phyloP scores from a whole-genome alignment of 1,140 invertebrate genomes.

The Drosophila azteca region DNA sequence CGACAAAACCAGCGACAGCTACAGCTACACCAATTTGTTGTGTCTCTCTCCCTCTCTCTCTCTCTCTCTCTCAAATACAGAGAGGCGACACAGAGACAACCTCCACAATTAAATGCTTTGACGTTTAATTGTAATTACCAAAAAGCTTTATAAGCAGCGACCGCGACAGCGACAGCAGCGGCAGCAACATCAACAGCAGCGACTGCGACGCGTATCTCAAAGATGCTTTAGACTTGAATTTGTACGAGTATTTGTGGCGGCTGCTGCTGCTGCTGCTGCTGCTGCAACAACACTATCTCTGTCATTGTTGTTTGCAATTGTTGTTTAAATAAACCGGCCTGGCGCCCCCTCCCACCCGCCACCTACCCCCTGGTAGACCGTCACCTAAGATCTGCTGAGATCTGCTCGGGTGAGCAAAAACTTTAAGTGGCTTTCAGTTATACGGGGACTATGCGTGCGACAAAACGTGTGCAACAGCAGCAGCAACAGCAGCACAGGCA shows the following conservation, averaged over 20 bases:
- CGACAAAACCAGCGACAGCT: conserved; percentile 11
- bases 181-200: neutral
- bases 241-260: conserved; percentile 56
- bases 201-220: conserved; percentile 50
- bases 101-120: conserved; percentile 71
- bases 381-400: conserved; percentile 21
- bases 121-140: conserved; percentile 80
- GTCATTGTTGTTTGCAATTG: conserved; percentile 63
- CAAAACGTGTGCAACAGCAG: conserved; percentile 63
- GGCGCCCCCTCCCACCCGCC: conserved; percentile 23
- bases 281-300: conserved; percentile 46
- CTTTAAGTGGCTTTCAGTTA: conserved; percentile 77
- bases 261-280: conserved; percentile 29
- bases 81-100: conserved; percentile 24
- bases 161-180: conserved; percentile 21
- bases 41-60: conserved; percentile 34
- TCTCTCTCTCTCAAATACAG: conserved; percentile 22
- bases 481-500: conserved; percentile 30
- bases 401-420: conserved; percentile 55
- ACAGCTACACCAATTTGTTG: conserved; percentile 69
- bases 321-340: conserved; percentile 77
- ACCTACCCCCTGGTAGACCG: conserved; percentile 4
- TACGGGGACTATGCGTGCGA: conserved; percentile 76
- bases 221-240: conserved; percentile 76
- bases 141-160: conserved; percentile 49